phyloP scores from a whole-genome alignment of 1,140 invertebrate genomes.

The Teleogryllus occipitalis region DNA sequence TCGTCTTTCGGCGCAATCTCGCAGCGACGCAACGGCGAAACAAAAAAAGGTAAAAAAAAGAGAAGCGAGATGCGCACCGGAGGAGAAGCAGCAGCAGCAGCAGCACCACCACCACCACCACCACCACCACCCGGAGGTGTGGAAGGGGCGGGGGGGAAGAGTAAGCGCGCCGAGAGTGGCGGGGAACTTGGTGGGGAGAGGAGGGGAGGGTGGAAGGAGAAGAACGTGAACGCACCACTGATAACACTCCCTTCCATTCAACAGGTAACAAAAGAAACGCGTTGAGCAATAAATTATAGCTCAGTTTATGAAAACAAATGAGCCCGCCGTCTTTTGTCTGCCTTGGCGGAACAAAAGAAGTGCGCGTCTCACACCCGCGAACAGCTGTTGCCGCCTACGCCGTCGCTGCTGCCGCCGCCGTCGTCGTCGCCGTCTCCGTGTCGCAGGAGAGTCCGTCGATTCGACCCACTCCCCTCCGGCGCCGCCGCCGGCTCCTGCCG shows the following conservation, averaged over 20 bases:
- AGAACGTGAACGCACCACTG: background rate
- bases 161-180: no score
- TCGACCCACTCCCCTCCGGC: no score
- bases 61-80: background rate
- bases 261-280: conserved; percentile 1
- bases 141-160: no score
- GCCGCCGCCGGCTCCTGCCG: no score
- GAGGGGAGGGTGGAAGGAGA: no score
- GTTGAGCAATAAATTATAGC: conserved; percentile 1
- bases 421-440: background rate
- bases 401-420: no score
- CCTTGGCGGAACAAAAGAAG: background rate
- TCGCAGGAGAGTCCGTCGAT: no score
- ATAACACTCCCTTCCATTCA: background rate
- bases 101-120: no score
- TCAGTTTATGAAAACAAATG: conserved; percentile 5
- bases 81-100: background rate
- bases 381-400: background rate
- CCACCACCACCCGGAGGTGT: no score
- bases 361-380: background rate
- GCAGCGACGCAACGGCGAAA: background rate
- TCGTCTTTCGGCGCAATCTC: background rate
- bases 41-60: background rate
- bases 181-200: no score
- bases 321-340: background rate